Conservation (phyloP, 1,140 invertebrate species). For the Lasaia peninsularis region DNA sequence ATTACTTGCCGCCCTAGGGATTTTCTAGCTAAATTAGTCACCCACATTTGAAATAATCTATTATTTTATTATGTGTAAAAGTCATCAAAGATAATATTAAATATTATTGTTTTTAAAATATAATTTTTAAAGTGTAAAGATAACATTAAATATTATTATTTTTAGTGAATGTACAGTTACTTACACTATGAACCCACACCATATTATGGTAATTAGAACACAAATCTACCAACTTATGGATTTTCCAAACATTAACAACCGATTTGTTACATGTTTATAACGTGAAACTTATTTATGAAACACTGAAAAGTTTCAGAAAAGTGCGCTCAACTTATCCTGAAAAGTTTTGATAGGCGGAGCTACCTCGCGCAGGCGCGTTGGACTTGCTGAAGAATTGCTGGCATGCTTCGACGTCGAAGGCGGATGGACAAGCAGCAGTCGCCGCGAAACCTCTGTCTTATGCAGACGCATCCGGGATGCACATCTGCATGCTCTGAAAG, state of each 20-base stretch:
- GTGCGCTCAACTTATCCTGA: slow-evolving; percentile 17
- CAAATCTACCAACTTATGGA: not conserved
- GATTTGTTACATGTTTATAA: not conserved
- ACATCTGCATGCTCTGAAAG: slow-evolving; percentile 29
- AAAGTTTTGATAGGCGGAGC: slow-evolving; percentile 61
- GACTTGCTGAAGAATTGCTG: slow-evolving; percentile 49
- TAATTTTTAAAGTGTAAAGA: too few relatives aligned
- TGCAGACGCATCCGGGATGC: slow-evolving; percentile 57
- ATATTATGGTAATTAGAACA: too few relatives aligned
- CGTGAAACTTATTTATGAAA: not conserved
- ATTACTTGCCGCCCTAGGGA: too few relatives aligned
- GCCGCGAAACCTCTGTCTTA: slow-evolving; percentile 44
- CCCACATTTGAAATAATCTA: too few relatives aligned
- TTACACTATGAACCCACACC: too few relatives aligned
- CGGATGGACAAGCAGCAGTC: slow-evolving; percentile 47
- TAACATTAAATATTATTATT: too few relatives aligned
- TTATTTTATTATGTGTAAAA: too few relatives aligned
- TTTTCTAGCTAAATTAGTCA: too few relatives aligned
- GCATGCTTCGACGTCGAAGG: slow-evolving; percentile 42
- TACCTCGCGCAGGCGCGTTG: slow-evolving; percentile 47
- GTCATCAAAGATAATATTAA: too few relatives aligned
- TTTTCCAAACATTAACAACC: not conserved
- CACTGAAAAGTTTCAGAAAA: not conserved
- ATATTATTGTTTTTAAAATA: too few relatives aligned
- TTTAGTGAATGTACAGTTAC: too few relatives aligned